A percentile compares a stretch with the other conserved stretches of the same genome.
phyloP scores from a whole-genome alignment of 2,797 vertebrate species.

The Graptemys geographica region DNA sequence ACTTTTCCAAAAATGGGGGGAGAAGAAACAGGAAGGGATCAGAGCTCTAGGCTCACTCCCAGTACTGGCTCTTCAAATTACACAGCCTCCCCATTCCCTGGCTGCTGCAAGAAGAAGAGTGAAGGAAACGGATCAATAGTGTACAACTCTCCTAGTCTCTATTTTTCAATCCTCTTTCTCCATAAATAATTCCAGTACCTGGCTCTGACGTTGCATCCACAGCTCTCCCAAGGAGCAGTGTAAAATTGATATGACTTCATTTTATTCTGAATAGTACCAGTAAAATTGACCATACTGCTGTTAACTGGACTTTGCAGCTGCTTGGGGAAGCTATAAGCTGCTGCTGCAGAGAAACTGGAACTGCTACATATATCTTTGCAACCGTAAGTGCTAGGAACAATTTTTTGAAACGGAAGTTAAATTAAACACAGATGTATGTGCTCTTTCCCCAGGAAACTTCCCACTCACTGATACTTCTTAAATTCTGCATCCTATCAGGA shows the following conservation, averaged over 20 bases:
- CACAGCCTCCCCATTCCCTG: not conserved
- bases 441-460: slow-evolving; percentile 25
- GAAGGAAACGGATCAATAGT: not conserved
- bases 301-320: not conserved
- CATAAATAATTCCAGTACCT: not conserved
- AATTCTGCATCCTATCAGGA: slow-evolving; percentile 35
- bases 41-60: not conserved
- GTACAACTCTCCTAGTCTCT: not conserved
- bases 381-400: not conserved
- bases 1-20: not conserved
- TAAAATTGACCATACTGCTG: not conserved
- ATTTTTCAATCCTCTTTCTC: not conserved
- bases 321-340: not conserved
- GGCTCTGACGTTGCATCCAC: not conserved
- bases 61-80: not conserved
- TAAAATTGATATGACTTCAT: not conserved
- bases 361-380: slow-evolving; percentile 7
- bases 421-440: slow-evolving; percentile 46
- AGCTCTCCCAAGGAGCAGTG: not conserved
- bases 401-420: slow-evolving; percentile 37
- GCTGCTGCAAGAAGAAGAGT: not conserved
- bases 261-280: not conserved
- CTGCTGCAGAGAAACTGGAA: not conserved
- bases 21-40: not conserved
- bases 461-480: slow-evolving; percentile 43